These are phyloP conservation scores for Arremon aurantiirostris DNA, from an alignment of 2,797 vertebrate species.

Conservation along the genomic window DNA sequence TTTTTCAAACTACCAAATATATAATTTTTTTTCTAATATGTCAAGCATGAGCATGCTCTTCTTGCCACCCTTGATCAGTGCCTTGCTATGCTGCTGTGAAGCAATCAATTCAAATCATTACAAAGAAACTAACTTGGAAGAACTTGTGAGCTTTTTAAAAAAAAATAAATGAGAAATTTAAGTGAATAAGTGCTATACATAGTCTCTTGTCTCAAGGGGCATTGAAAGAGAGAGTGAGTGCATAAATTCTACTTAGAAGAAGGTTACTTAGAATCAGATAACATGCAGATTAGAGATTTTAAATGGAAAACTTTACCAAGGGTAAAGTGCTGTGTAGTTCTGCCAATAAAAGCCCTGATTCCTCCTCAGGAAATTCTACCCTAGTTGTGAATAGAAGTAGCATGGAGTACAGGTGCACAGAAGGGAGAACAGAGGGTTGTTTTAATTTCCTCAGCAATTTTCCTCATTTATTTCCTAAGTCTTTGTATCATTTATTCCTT, in stretches of 20 bases:
- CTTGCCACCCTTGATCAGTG: neutral
- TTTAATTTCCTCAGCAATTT: neutral
- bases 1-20: neutral
- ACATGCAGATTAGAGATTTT: slow-evolving; percentile 3
- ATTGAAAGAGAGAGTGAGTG: neutral
- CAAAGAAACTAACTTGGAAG: neutral
- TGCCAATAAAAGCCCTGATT: neutral
- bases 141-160: neutral
- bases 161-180: neutral
- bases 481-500: neutral
- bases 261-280: slow-evolving; percentile 16
- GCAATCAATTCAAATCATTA: neutral
- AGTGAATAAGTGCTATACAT: neutral
- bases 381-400: neutral
- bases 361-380: neutral
- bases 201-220: neutral
- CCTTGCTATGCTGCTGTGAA: neutral
- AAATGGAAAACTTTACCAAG: neutral
- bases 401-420: neutral
- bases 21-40: neutral
- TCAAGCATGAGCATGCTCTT: neutral
- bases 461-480: neutral
- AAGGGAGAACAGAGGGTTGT: neutral
- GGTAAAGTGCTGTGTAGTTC: neutral
- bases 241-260: slow-evolving; percentile 7